A percentile compares a stretch with the other conserved stretches of the same genome.
phyloP scores from a whole-genome alignment of 2,888 invertebrate species.

The Scaptomyza parva region DNA sequence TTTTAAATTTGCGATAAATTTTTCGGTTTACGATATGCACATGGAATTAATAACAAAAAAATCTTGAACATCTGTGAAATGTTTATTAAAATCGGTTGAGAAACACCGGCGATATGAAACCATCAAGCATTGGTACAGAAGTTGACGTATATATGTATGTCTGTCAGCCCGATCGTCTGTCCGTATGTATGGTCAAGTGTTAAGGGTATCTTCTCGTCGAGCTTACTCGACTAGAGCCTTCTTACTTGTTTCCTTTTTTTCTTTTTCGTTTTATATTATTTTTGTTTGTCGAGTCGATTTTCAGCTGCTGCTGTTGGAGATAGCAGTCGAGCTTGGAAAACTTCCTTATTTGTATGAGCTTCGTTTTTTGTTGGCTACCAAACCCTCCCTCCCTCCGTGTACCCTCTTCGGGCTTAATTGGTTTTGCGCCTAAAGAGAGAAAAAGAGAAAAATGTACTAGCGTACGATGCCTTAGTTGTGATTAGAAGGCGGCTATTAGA shows the following conservation, averaged over 20 bases:
- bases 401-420: slow-evolving; percentile 63
- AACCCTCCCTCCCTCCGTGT: background rate
- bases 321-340: slow-evolving; percentile 52
- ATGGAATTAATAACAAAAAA: too few species aligned
- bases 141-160: too few species aligned
- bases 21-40: too few species aligned
- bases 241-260: slow-evolving; percentile 57
- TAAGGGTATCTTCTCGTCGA: too few species aligned
- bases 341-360: slow-evolving; percentile 71
- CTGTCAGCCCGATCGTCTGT: too few species aligned
- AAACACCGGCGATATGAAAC: too few species aligned
- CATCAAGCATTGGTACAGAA: too few species aligned
- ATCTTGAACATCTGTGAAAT: too few species aligned
- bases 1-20: too few species aligned
- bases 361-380: slow-evolving; percentile 34
- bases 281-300: slow-evolving; percentile 33
- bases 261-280: slow-evolving; percentile 4
- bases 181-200: too few species aligned
- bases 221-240: too few species aligned
- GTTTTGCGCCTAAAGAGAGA: slow-evolving; percentile 74
- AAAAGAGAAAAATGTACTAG: slow-evolving; percentile 41
- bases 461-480: slow-evolving; percentile 73
- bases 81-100: too few species aligned
- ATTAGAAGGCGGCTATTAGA: slow-evolving; percentile 75
- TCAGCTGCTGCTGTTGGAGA: slow-evolving; percentile 34